Percentiles rank a stretch among this genome's conserved stretches.
Conservation (phyloP, 2,797 vertebrate species). For the Acridotheres tristis region DNA sequence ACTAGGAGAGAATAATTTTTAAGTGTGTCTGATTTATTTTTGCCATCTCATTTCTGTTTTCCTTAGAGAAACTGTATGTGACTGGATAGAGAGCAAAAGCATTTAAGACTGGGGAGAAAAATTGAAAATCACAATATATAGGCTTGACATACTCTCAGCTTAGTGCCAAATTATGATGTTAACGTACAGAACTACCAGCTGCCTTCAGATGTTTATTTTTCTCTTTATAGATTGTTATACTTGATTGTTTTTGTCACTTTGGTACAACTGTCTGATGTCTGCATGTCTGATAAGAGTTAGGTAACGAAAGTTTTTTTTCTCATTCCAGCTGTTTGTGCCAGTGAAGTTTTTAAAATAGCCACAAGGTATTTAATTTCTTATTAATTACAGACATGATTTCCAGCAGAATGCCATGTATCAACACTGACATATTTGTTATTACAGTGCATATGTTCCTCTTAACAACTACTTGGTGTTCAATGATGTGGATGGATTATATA, state of each 20-base stretch:
- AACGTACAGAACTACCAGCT: not conserved
- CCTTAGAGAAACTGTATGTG: not conserved
- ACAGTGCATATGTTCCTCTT: constrained; percentile 92
- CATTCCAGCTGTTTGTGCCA: constrained; percentile 89
- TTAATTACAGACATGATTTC: not conserved
- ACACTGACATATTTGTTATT: constrained; percentile 52
- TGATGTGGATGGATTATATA: constrained; percentile 94
- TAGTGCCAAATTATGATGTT: not conserved
- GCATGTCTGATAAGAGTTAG: not conserved
- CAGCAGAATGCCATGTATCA: not conserved
- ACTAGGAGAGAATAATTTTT: not conserved
- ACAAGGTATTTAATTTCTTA: constrained; percentile 84
- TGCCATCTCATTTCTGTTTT: not conserved
- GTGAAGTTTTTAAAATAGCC: constrained; percentile 97
- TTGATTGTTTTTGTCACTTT: not conserved
- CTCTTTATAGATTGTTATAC: not conserved
- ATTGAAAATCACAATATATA: not conserved
- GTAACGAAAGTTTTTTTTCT: not conserved
- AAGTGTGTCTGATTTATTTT: not conserved
- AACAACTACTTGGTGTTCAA: constrained; percentile 98
- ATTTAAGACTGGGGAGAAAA: not conserved
- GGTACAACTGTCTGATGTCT: not conserved
- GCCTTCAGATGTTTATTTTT: not conserved
- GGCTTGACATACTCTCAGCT: not conserved
- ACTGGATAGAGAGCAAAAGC: not conserved